Base-by-base conservation (phyloP, 2,113 vertebrate species). In the Electrona antarctica region DNA sequence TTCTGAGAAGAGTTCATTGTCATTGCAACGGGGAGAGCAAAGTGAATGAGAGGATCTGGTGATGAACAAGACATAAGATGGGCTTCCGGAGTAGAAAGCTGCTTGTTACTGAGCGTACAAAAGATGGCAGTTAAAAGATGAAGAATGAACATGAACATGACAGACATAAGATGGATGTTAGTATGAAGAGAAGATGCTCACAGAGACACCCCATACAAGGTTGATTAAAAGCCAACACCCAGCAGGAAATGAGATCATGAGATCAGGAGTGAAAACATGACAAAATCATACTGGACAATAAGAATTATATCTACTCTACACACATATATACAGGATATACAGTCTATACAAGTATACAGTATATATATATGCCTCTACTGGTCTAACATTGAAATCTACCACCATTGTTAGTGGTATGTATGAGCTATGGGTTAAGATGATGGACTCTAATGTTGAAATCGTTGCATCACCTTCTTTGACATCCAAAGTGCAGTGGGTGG, bases 401-500 rank as follows among this genome's bases (percentile, higher is more conserved):
- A 89, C 88, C 77, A 12, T 79, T 79, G 92, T 94, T 91, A 93
- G 88, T 89, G 89, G 89, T 85, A 83, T 80, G 81, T 89, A 86
- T 87, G 83, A 79, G 86, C 75, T 21, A 21, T 87, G 81, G 90
- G 90, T 93, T 93, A 93, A 92, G 56, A 91, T 87, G 87, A 88
- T 87, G 87, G 87, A 83, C 71, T 77, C 85, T 88, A 86, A 89
- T 88, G 84, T 80, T 86, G 87, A 91, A 91, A 88, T 89, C 79
- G 86, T 90, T 82, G 89, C 90, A 90, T 94, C 92, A 95, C 94
- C 94, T 90, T 93, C 94, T 90, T 93, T 82, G 73, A 92, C 87
- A 79, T 93, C 92, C 89, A 91, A 85, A 78, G 87, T 87, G 91
- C 83, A 92, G 80, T 89, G 92, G 86, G 83, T 75, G 82, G 90